Conservation (phyloP, 1,140 invertebrate genomes). For the Agraylea sexmaculata region DNA sequence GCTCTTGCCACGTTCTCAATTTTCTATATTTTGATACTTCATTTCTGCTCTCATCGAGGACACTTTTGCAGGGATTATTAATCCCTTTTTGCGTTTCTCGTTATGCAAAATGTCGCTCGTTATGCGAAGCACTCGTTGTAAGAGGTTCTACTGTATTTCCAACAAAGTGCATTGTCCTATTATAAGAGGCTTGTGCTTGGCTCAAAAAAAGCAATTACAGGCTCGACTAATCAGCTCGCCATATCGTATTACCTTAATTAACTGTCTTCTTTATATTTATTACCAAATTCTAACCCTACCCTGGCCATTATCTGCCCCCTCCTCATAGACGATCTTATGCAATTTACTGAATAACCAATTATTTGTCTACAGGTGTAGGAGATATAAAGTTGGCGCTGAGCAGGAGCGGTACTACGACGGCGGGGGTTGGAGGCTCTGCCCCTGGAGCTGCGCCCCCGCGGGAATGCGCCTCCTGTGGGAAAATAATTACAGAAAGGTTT, state of each 20-base stretch:
- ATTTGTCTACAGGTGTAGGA: constrained; percentile 29
- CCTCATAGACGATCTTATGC: too few species aligned
- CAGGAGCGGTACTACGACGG: constrained; percentile 21
- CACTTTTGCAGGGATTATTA: too few species aligned
- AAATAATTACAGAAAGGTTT: constrained; percentile 62
- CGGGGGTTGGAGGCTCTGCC: constrained; percentile 28
- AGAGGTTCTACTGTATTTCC: too few species aligned
- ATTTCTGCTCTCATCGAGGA: too few species aligned
- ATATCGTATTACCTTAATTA: constrained; percentile 20
- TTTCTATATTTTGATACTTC: too few species aligned
- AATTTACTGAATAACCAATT: neutral
- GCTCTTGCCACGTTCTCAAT: too few species aligned
- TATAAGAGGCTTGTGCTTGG: too few species aligned
- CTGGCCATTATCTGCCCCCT: neutral
- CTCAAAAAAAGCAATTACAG: constrained; percentile 20
- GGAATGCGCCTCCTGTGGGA: constrained; percentile 66
- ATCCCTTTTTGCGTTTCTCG: too few species aligned
- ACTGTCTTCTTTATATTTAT: constrained; percentile 9
- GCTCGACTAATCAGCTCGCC: constrained; percentile 17
- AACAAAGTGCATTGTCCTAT: too few species aligned
- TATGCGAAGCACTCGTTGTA: too few species aligned
- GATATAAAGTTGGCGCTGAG: constrained; percentile 32
- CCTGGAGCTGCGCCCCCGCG: constrained; percentile 32
- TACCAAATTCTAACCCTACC: neutral
- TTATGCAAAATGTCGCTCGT: too few species aligned